phyloP scores from a whole-genome alignment of 2,113 vertebrate genomes.

The Sarotherodon lohbergeri region DNA sequence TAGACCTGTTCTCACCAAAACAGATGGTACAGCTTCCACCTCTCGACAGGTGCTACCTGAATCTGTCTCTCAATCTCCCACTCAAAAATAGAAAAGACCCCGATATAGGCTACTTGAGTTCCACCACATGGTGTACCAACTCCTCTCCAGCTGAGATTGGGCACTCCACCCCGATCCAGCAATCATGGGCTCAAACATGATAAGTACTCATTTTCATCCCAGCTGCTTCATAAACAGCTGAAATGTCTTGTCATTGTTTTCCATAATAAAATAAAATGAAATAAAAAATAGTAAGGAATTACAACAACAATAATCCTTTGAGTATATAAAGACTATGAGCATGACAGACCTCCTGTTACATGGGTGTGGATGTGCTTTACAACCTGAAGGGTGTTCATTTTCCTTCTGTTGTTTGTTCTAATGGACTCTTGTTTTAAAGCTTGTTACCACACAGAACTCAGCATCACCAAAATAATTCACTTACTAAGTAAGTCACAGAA shows the following conservation, averaged over 20 bases:
- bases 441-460: not conserved
- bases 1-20: not conserved
- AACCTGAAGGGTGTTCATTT: not conserved
- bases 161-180: not conserved
- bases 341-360: not conserved
- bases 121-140: not conserved
- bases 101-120: not conserved
- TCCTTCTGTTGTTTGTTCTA: not conserved
- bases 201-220: not conserved
- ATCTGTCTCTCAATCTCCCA: not conserved
- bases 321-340: not conserved
- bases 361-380: not conserved
- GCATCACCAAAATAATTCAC: not conserved
- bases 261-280: not conserved
- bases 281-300: not conserved
- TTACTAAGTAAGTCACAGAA: not conserved
- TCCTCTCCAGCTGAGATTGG: not conserved
- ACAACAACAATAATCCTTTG: not conserved
- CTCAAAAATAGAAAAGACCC: not conserved
- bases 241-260: not conserved
- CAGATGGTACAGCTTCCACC: not conserved
- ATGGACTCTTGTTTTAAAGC: not conserved
- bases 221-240: not conserved
- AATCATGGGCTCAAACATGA: not conserved
- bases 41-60: not conserved